Evolutionary conservation across 2,888 invertebrate genomes (phyloP).

Genomic region (Macaria liturata): DNA sequence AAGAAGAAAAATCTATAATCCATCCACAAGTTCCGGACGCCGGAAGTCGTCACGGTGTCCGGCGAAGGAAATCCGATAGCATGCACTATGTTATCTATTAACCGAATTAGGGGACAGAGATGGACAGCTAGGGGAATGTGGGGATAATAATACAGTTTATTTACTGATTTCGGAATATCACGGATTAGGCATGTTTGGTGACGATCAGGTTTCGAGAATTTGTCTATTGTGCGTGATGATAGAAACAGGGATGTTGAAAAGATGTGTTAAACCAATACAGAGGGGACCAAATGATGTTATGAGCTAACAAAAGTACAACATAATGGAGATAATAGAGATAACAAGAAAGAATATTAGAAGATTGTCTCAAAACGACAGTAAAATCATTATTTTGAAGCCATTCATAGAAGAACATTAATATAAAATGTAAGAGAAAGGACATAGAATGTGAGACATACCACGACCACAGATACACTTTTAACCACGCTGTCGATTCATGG

Average conservation of each 20-base stretch:
- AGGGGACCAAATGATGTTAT: no score
- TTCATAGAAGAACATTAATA: no score
- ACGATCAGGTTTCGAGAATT: conserved; percentile 18
- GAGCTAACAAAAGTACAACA: no score
- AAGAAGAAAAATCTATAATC: conserved; percentile 40
- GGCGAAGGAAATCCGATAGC: conserved; percentile 67
- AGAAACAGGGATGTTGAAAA: neutral
- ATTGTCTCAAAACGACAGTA: no score
- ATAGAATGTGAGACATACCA: no score
- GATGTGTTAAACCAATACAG: no score
- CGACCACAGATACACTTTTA: no score
- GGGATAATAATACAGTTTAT: conserved; percentile 32
- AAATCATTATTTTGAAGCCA: no score
- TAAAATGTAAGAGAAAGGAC: no score
- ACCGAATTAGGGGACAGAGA: conserved; percentile 69
- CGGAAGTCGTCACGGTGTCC: conserved; percentile 71
- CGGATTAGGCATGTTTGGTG: conserved; percentile 24
- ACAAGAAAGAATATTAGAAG: no score
- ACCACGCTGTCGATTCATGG: no score
- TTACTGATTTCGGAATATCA: conserved; percentile 55
- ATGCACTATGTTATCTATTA: conserved; percentile 68
- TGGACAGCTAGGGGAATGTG: conserved; percentile 40
- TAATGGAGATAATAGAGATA: no score
- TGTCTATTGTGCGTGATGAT: conserved; percentile 11
- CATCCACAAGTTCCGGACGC: conserved; percentile 62